Evolutionary conservation across 2,113 vertebrate genomes (phyloP), one percentile per base, ranked within the genome.

Genomic region (Oreochromis spilurus): DNA sequence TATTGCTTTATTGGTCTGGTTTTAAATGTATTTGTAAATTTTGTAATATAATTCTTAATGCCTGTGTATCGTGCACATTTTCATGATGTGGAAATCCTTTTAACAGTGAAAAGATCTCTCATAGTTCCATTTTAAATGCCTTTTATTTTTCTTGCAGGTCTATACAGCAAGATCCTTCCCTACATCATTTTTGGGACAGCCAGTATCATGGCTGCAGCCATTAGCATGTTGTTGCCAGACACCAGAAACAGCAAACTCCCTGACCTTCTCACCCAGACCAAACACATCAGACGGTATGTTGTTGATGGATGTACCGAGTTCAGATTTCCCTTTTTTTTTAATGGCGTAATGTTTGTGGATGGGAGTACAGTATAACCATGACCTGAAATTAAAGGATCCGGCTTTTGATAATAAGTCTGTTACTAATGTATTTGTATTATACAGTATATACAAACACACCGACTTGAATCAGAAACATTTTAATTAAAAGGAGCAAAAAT

Each of bases 171-270:
- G 26, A 77, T 52, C 72, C 72, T 77, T 52, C 72, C 72, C 29
- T 77, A 77, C 6, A 77, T 77, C 48, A 52, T 77, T 34, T 77
- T 52, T 77, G 72, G 72, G 45, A 77, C 26, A 52, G 45, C 48
- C 72, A 52, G 72, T 48, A 77, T 77, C 31, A 31, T 52, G 45
- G 72, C 72, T 77, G 72, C 45, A 52, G 72, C 9, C 7, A 0
- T 77, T 34, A 77, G 72, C 45, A 77, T 77, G 72, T 52, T 77
- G 26, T 31, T 77, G 43, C 72, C 72, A 84, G 93, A 95, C 84
- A 95, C 95, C 6, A 92, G 86, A 83, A 91, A 92, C 72, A 40
- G 21, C 19, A 84, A 89, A 85, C 89, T 96, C 52, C 94, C 88
- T 2, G 89, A 95, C 40, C 77, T 87, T 19, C 89, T 94, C 83